Evolutionary conservation across 2,888 invertebrate genomes (phyloP), one percentile per base, ranked within the genome.

Genomic region (Drosophila mimetica): DNA sequence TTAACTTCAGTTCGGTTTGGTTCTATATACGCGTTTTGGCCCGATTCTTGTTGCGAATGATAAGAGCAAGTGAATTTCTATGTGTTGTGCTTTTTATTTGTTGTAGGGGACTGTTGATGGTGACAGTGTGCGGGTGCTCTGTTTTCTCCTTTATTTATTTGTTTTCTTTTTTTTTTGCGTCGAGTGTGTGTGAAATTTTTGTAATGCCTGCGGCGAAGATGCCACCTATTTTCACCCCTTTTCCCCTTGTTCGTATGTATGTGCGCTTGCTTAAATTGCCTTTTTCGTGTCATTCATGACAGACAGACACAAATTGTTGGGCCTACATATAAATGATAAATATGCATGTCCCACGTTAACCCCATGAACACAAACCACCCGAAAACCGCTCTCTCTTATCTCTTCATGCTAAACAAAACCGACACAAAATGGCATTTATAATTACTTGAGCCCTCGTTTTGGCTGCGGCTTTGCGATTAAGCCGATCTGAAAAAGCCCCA

Each of bases 241-340:
- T 11, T n/a, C 25, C 39, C 37, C 32, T 41, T 41, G 58, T 18
- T 18, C 14, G 9, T 57, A 25, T 6, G 25, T 22, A 22, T 22
- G 11, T 16, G 58, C 39, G 57, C 30, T 54, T 67, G 57, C 66
- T 76, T 85, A 84, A 79, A 85, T 79, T 79, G 79, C 73, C 82
- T 78, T 79, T 79, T 81, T 67, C 48, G 59, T 78, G 78, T 71
- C 79, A 78, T 80, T 67, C 67, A 52, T 60, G 30, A 57, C n/a
- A n/a, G 70, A 55, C 69, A 79, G 58, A 66, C 77, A 64, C 54
- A 55, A 74, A 80, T 66, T 47, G 25, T 25, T 65, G 80, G 57
- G 84, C 65, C 84, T 71, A 78, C 73, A 73, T 52, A 65, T 52
- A 65, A 80, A 83, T 78, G 75, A 77, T 84, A 78, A 84, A 84